A percentile compares a stretch with the other conserved stretches of the same genome.
These are phyloP conservation scores for Lemur catta DNA, from an alignment of 2,797 vertebrate species.

Conservation along the genomic window DNA sequence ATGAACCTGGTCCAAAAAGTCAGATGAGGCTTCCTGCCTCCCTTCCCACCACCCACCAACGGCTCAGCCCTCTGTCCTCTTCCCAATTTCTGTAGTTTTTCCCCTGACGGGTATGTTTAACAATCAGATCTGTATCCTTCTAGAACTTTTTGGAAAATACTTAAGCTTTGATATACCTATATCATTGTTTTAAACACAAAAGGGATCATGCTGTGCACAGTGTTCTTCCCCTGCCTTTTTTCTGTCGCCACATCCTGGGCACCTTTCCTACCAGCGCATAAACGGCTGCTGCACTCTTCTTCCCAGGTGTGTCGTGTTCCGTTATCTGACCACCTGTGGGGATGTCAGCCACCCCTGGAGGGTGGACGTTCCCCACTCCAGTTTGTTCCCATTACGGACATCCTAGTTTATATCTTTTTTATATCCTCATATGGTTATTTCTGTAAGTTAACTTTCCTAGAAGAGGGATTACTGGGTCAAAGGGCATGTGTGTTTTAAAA, in stretches of 20 bases:
- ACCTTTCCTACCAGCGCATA: background rate
- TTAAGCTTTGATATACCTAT: background rate
- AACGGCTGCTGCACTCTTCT: background rate
- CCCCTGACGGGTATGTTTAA: background rate
- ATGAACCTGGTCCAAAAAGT: background rate
- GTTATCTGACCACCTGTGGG: fast-evolving
- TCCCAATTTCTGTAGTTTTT: background rate
- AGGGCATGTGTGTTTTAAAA: background rate
- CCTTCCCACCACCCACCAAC: background rate
- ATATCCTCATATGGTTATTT: background rate
- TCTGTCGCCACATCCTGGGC: background rate
- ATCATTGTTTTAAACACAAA: background rate
- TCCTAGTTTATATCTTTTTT: background rate
- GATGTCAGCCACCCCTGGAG: background rate
- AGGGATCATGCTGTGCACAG: fast-evolving
- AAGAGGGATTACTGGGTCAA: background rate
- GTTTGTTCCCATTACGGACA: background rate
- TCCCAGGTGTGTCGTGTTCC: background rate
- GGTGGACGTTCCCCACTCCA: background rate
- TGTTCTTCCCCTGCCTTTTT: fast-evolving
- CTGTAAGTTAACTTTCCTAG: background rate
- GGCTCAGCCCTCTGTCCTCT: background rate
- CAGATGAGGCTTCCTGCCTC: background rate
- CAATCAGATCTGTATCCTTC: background rate
- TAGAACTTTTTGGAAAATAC: background rate